phyloP scores from a whole-genome alignment of 2,113 vertebrate genomes.

The Meleagris gallopavo region DNA sequence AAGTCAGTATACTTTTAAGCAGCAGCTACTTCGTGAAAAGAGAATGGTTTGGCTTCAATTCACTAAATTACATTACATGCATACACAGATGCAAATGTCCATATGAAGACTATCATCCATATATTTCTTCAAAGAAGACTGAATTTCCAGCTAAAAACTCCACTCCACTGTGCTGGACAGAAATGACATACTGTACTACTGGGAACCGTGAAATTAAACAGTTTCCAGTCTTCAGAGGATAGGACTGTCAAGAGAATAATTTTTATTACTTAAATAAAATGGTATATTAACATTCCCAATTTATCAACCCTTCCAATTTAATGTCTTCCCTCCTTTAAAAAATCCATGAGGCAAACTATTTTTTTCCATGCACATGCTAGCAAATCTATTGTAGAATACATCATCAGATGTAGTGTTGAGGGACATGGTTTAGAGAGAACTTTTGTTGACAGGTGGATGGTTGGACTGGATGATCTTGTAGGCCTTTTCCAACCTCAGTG shows the following conservation, averaged over 20 bases:
- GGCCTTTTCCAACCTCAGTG: no score
- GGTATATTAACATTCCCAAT: not conserved
- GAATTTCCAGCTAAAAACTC: not conserved
- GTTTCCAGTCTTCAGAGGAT: not conserved
- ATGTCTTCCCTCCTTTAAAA: not conserved
- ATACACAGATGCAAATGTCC: accelerated
- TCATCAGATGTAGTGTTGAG: no score
- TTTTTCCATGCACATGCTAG: accelerated
- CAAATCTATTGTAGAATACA: not conserved
- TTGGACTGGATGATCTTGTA: no score
- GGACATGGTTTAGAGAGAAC: no score
- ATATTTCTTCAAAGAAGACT: not conserved
- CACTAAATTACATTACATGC: not conserved
- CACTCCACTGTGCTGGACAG: not conserved
- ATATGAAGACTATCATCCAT: accelerated
- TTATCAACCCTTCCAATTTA: not conserved
- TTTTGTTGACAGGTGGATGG: no score
- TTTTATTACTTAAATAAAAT: not conserved
- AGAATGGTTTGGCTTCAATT: not conserved
- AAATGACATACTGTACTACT: not conserved
- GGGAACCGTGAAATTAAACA: not conserved
- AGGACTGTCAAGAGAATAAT: not conserved
- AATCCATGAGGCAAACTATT: not conserved
- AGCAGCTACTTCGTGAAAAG: not conserved
- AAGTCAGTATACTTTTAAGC: not conserved